Evolutionary conservation across 2,797 vertebrate species (phyloP), one percentile per base, ranked within the genome.

Genomic region (Etheostoma perlongum): DNA sequence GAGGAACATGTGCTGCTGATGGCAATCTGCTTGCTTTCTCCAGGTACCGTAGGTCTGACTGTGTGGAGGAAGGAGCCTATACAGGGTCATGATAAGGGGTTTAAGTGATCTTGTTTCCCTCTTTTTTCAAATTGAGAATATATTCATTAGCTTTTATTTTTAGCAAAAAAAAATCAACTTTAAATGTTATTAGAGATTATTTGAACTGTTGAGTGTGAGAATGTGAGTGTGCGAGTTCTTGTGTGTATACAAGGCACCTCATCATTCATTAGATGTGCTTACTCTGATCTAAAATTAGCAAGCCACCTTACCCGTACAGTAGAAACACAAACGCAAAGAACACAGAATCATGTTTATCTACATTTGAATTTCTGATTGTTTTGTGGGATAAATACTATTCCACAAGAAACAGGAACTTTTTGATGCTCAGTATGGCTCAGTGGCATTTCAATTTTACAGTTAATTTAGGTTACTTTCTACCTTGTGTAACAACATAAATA

Each of bases 21-120:
- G 98, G 97, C 97, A 90, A 98, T 99, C 95, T 99, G 98, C 90
- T 93, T 99, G 82, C 94, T 99, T 71, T 99, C 98, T 83, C 97
- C 98, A 94, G 98, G 93, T 94, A 90, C 61, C 36, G 58, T 21
- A 19, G 16, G 61, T 27, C 57, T 47, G 33, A 47, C 25, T 18
- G 25, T 49, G 66, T 63, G 63, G 95, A 44, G 66, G 52, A 64
- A 30, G 55, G 53, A 68, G 47, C 49, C 15, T 47, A 52, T 57
- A 64, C 59, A 61, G 9, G 19, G 47, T 54, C 33, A 9, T 42
- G 42, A 72, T 81, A 33, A 77, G 77, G 78, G 68, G 33, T 84
- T 77, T 21, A 51, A 33, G 13, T 40, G 30, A 46, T 70, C 52
- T 66, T 0, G 1, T 57, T 48, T 59, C n/a, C 16, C 1, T 40